Base-by-base conservation (phyloP, 2,888 invertebrate species). In the Aspidapion aeneum region DNA sequence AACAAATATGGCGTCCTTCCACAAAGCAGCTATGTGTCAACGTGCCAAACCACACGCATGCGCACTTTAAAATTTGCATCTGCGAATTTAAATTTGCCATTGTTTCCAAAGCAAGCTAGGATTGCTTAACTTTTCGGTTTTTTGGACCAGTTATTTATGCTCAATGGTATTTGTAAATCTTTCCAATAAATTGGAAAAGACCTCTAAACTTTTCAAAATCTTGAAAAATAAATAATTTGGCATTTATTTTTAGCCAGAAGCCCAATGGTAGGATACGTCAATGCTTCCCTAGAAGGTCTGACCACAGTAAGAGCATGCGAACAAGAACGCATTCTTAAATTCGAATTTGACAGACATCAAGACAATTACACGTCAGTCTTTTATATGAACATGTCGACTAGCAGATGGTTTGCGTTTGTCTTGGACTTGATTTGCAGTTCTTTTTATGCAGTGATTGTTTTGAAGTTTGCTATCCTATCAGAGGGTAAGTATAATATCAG, bases 191-290 rank as follows among this genome's bases (percentile, higher is more conserved):
- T n/a, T n/a, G n/a, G n/a, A n/a, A n/a, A n/a, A n/a, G n/a, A n/a
- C n/a, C n/a, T n/a, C n/a, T n/a, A n/a, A n/a, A n/a, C n/a, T n/a
- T n/a, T n/a, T n/a, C n/a, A n/a, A n/a, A n/a, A n/a, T n/a, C n/a
- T n/a, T n/a, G n/a, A n/a, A n/a, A n/a, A n/a, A n/a, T n/a, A n/a
- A n/a, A n/a, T n/a, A n/a, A n/a, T n/a, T n/a, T n/a, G n/a, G n/a
- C n/a, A n/a, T n/a, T n/a, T n/a, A n/a, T n/a, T 74, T 75, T 66
- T 67, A 79, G 79, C 77, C 21, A 71, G 78, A 66, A 78, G 78
- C 66, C 79, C 79, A 18, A 72, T 79, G 64, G 68, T 79, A 56
- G 79, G 79, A 21, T 77, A 78, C 57, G 62, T 79, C 17, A 79
- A 77, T 62, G 74, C 79, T 1, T 75, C 79, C 7, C 65, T 79